These are phyloP conservation scores for Dicycla oo DNA, from an alignment of 2,888 invertebrate genomes.

Conservation along the genomic window DNA sequence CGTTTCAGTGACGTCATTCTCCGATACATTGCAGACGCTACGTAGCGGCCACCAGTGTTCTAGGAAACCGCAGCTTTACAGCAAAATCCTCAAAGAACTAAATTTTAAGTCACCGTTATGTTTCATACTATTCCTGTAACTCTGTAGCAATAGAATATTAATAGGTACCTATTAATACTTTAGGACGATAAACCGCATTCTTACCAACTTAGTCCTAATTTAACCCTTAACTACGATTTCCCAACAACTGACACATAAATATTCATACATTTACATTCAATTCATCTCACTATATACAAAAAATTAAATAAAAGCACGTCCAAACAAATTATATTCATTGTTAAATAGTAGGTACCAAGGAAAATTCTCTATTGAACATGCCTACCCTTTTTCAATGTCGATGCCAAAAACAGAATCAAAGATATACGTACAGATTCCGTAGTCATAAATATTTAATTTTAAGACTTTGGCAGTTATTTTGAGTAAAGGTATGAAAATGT, in stretches of 20 bases:
- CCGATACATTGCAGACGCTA: too few relatives aligned
- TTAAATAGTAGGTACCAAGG: background rate
- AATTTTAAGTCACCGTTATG: background rate
- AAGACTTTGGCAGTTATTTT: background rate
- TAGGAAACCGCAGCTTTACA: background rate
- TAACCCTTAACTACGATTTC: background rate
- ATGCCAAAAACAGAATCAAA: conserved; percentile 12
- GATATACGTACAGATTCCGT: background rate
- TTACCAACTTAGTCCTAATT: background rate
- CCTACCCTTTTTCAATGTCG: conserved; percentile 27
- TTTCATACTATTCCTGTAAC: background rate
- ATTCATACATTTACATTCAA: too few relatives aligned
- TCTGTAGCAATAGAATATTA: background rate
- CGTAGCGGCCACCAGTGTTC: too few relatives aligned
- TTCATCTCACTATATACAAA: background rate
- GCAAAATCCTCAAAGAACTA: background rate
- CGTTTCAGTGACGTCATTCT: too few relatives aligned
- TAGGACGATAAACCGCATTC: background rate
- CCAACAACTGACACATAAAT: background rate
- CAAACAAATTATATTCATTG: background rate
- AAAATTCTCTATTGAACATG: background rate
- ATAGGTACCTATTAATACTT: background rate
- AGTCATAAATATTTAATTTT: background rate
- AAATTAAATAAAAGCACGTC: conserved; percentile 3
- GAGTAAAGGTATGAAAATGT: background rate